phyloP scores from a whole-genome alignment of 2,888 invertebrate genomes.

The Caenorhabditis wallacei region DNA sequence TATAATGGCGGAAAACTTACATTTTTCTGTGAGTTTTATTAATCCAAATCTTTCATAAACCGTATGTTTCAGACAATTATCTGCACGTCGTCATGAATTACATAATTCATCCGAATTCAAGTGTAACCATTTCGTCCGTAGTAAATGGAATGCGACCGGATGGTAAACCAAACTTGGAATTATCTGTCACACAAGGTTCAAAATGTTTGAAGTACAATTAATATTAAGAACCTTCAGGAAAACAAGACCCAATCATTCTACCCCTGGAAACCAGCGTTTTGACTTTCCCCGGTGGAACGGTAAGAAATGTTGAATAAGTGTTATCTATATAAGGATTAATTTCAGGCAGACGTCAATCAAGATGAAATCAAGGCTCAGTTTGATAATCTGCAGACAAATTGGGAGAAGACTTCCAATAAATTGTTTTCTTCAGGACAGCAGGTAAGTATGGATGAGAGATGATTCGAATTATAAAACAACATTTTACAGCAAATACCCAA shows the following conservation, averaged over 20 bases:
- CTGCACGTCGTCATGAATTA: background rate
- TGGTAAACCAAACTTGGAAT: background rate
- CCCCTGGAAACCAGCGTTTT: background rate
- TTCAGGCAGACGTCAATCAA: background rate
- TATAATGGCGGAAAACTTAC: slow-evolving; percentile 33
- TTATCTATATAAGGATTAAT: no score
- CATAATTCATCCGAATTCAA: background rate
- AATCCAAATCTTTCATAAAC: background rate
- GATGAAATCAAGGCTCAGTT: background rate
- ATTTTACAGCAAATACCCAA: slow-evolving; percentile 40
- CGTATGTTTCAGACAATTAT: slow-evolving; percentile 1
- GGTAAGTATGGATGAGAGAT: no score
- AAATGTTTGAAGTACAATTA: no score
- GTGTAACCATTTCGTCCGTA: background rate
- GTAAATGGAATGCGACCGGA: background rate
- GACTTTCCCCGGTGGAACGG: background rate
- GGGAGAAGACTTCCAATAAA: background rate
- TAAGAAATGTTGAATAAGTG: background rate
- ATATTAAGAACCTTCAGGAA: no score
- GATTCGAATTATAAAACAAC: background rate
- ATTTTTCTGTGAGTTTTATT: slow-evolving; percentile 7
- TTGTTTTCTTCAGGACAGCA: slow-evolving; percentile 4
- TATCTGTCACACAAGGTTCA: background rate
- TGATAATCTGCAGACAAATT: background rate
- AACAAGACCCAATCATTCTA: background rate